Evolutionary conservation across 1,140 invertebrate species (phyloP), one percentile per base, ranked within the genome.

Genomic region (Nixonia krombeini): DNA sequence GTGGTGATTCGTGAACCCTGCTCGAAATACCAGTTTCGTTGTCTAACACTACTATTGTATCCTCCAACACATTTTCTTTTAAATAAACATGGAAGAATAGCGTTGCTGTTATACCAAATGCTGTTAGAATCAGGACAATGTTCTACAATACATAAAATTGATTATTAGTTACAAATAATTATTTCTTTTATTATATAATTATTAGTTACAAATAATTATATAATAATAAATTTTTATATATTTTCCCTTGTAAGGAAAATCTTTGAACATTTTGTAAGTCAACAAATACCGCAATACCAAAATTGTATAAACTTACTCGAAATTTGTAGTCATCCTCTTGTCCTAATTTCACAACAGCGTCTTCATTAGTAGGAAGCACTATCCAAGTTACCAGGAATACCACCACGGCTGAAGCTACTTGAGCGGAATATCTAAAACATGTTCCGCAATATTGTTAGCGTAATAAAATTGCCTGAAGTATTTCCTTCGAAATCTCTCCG

Each of bases 321-420:
- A 96, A 96, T 86, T 91, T 92, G 52, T 87, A 88, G 67, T 88
- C 87, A 84, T 96, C 93, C 4, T 85, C 72, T n/a, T 89, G 88
- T 41, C 87, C 87, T 33, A 95, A 87, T 42, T 86, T 79, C n/a
- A 86, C 65, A 63, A 85, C 68, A 65, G 85, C 72, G 80, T 86
- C 78, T 70, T 84, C 76, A 80, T 86, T 81, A 38, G 88, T 77
- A 66, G 89, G 83, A 72, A 93, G 80, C 63, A 93, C 86, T 10
- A 91, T 78, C 90, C 91, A 94, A 0, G 93, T 92, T 28, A 95
- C 89, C 9, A 91, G 75, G 81, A 94, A 96, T 1, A 94, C 91
- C 28, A 88, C 80, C 12, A 96, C 87, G 73, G 92, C 94, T 8
- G 93, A 90, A 41, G 89, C 87, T 12, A 95, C 93, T 64, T 93